Conservation (phyloP, 2,797 vertebrate genomes). For the Xiphophorus birchmanni region DNA sequence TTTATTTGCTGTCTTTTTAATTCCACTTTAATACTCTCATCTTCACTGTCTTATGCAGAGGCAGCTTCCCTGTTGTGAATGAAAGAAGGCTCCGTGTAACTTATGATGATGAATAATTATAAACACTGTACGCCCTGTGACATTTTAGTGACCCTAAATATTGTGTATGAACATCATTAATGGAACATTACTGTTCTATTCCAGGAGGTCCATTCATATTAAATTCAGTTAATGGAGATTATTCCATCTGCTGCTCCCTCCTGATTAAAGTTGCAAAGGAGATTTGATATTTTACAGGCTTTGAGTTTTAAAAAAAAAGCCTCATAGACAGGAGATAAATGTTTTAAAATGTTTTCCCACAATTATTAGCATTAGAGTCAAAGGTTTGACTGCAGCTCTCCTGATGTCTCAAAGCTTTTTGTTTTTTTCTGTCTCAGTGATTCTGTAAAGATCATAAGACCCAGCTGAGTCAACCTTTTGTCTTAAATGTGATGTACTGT, state of each 20-base stretch:
- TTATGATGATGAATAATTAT: slow-evolving; percentile 3
- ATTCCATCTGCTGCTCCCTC: background rate
- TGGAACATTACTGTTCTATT: slow-evolving; percentile 1
- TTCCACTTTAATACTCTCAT: background rate
- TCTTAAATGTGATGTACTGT: slow-evolving; percentile 15
- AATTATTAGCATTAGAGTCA: slow-evolving; percentile 16
- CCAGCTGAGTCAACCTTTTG: slow-evolving; percentile 8
- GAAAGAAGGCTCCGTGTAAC: background rate
- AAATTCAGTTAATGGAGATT: slow-evolving; percentile 1
- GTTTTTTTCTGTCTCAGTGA: slow-evolving; percentile 32
- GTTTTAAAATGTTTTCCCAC: slow-evolving; percentile 15
- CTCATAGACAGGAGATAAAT: slow-evolving; percentile 11
- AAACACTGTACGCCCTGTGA: slow-evolving; percentile 10
- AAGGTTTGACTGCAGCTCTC: slow-evolving; percentile 3
- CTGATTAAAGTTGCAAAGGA: background rate
- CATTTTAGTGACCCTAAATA: slow-evolving; percentile 21
- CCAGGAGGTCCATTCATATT: slow-evolving; percentile 8
- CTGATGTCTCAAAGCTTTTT: slow-evolving; percentile 19
- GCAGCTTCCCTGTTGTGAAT: background rate
- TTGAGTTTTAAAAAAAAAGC: background rate
- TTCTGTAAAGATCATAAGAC: slow-evolving; percentile 14
- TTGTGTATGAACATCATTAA: background rate
- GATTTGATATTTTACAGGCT: slow-evolving; percentile 6
- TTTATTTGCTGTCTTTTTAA: background rate
- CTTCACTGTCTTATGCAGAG: background rate